phyloP scores from a whole-genome alignment of 1,140 invertebrate genomes.

The Ceratosolen fusciceps region DNA sequence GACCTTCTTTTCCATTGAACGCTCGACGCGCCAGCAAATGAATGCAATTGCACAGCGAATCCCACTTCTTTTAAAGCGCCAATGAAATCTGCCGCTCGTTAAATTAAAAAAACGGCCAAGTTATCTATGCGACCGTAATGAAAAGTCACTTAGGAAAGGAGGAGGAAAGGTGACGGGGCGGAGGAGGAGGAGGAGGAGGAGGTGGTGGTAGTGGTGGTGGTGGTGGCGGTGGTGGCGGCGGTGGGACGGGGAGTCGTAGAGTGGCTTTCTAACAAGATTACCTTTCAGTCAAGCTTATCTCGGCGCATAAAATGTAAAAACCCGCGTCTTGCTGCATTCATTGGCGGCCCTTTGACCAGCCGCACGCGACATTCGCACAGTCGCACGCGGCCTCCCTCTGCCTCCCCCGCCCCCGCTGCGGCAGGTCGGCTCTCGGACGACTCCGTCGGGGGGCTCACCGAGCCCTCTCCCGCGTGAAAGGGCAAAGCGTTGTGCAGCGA shows the following conservation, averaged over 20 bases:
- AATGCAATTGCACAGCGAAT: not conserved
- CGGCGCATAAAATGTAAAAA: not conserved
- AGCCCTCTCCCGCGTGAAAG: not conserved
- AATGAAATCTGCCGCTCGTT: conserved; percentile 13
- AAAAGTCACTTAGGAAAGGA: not conserved
- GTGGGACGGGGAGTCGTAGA: not conserved
- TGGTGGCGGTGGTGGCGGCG: not conserved
- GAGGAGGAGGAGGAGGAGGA: too few relatives aligned
- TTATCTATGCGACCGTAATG: not conserved
- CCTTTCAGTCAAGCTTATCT: conserved; percentile 16
- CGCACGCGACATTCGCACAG: not conserved
- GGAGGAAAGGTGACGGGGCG: not conserved
- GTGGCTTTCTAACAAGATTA: conserved; percentile 29
- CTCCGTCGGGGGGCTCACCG: not conserved
- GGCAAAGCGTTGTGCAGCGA: not conserved
- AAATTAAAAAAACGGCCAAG: not conserved
- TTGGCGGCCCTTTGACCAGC: conserved; percentile 12
- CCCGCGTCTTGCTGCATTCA: not conserved
- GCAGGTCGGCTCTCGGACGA: not conserved
- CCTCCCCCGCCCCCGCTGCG: too few relatives aligned
- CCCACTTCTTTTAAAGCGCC: not conserved
- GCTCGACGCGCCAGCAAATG: not conserved
- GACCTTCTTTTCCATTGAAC: not conserved
- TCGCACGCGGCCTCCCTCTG: not conserved
- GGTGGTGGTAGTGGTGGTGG: too few relatives aligned